Base-by-base conservation (phyloP, 2,113 vertebrate species). In the Zosterops hypoxanthus region DNA sequence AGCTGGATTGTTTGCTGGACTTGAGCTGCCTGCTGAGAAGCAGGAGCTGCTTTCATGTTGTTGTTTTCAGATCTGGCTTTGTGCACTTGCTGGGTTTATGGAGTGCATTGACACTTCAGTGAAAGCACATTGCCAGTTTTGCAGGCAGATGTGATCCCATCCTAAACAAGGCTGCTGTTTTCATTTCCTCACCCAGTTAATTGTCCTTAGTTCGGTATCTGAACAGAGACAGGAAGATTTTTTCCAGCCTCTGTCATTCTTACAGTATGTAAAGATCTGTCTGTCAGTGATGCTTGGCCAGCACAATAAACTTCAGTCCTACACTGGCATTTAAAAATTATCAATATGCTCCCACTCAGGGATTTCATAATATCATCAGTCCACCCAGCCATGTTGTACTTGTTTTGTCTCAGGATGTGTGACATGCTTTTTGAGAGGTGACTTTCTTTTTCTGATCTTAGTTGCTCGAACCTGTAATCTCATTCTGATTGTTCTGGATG, bases 391-490 rank as follows among this genome's bases (percentile, higher is more conserved):
- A 8, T 31, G 2, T 19, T 75, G 77, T 68, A 49, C 29, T 19
- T 68, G 61, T 55, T 85, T 60, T 86, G 33, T 53, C 57, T 81
- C 12, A 25, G 36, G 8, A 29, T 80, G 26, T 46, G 29, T 44
- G 50, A 70, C 0, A 0, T 41, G 26, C 16, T 72, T 57, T 75
- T 61, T 69, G 33, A 95, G 57, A 33, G 29, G 55, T 50, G 2
- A 24, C 20, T 96, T 83, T 73, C 2, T 75, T 80, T 83, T 57
- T 96, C 72, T 76, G 39, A 57, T 50, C 71, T 22, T 91, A 99
- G 99, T 99, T 98, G 99, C 99, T 93, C 99, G 99, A 95, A 99
- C 99, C 33, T 99, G 99, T 97, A 99, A 99, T 97, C 98, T 99
- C 83, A 99, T 99, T 95, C 98, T 99, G 87, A 99, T 99, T 56